Percentiles rank a stretch among this genome's conserved stretches.
Conservation (phyloP, 2,797 vertebrate genomes). For the Hyperoplus immaculatus region DNA sequence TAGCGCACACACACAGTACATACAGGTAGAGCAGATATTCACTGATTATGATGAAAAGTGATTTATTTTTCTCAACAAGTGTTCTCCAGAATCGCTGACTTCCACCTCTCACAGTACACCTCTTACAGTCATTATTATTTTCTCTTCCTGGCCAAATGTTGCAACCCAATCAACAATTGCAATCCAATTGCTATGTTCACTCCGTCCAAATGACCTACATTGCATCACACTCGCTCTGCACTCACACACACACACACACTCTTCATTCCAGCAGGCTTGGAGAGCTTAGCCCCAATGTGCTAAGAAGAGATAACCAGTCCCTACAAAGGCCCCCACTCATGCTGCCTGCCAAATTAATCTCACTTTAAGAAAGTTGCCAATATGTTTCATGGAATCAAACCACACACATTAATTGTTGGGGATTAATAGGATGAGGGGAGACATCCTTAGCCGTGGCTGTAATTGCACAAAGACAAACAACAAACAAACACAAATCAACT, state of each 20-base stretch:
- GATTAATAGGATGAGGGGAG: constrained; percentile 77
- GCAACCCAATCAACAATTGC: constrained; percentile 54
- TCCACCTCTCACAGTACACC: too few relatives aligned
- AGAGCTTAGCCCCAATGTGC: constrained; percentile 79
- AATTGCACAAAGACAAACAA: constrained; percentile 65
- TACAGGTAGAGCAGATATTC: too few relatives aligned
- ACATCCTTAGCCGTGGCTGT: constrained; percentile 70
- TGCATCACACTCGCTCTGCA: constrained; percentile 67
- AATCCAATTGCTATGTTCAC: constrained; percentile 63
- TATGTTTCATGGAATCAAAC: constrained; percentile 66
- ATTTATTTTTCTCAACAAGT: too few relatives aligned
- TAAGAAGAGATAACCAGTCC: constrained; percentile 80
- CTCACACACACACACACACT: constrained; percentile 40
- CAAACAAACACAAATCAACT: constrained; percentile 32
- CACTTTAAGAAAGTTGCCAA: constrained; percentile 82
- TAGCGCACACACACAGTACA: too few relatives aligned
- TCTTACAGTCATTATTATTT: constrained; percentile 2
- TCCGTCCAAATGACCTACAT: constrained; percentile 74
- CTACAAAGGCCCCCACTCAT: constrained; percentile 77
- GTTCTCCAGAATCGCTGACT: too few relatives aligned
- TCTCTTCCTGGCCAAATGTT: constrained; percentile 24
- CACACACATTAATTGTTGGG: constrained; percentile 76
- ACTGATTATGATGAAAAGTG: too few relatives aligned
- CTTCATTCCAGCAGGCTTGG: constrained; percentile 65
- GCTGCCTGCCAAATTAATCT: constrained; percentile 80